Percentiles rank a stretch among this genome's conserved stretches.
Evolutionary conservation across 2,888 invertebrate species (phyloP).

Genomic region (Melipona bicolor): DNA sequence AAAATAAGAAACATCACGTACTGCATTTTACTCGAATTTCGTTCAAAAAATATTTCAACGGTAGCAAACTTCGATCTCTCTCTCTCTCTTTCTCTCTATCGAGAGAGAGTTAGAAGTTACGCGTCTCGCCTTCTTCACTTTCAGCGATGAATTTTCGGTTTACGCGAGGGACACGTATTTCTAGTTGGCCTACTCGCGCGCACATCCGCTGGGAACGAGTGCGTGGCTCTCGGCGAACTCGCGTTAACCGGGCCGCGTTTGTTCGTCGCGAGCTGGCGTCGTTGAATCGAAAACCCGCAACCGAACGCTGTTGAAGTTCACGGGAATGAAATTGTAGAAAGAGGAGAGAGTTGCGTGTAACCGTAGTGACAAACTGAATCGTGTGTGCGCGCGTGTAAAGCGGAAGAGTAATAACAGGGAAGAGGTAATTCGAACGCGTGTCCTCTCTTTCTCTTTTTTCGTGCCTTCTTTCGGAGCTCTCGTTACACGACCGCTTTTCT

Average conservation of each 20-base stretch:
- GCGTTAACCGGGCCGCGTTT: not conserved
- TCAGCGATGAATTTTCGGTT: slow-evolving; percentile 22
- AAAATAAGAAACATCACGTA: too few relatives aligned
- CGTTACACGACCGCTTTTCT: too few relatives aligned
- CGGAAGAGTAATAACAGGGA: slow-evolving; percentile 11
- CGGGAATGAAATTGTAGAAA: slow-evolving; percentile 13
- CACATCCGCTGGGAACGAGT: not conserved
- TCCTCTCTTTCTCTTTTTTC: too few relatives aligned
- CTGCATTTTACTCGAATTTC: too few relatives aligned
- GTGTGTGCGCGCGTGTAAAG: not conserved
- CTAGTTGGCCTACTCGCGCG: not conserved
- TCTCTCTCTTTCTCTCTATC: not conserved
- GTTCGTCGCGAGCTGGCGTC: not conserved
- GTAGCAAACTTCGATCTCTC: not conserved
- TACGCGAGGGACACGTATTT: not conserved
- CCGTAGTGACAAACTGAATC: not conserved
- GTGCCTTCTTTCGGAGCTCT: too few relatives aligned
- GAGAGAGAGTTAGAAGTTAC: slow-evolving; percentile 41
- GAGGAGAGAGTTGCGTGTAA: not conserved
- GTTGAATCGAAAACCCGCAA: not conserved
- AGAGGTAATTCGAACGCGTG: slow-evolving; percentile 12
- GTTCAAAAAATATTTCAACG: too few relatives aligned
- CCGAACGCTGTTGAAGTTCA: not conserved
- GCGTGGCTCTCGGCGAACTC: not conserved
- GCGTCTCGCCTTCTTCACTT: slow-evolving; percentile 18